Evolutionary conservation across 1,140 invertebrate genomes (phyloP), one percentile per base, ranked within the genome.

Genomic region (Eueides isabella): DNA sequence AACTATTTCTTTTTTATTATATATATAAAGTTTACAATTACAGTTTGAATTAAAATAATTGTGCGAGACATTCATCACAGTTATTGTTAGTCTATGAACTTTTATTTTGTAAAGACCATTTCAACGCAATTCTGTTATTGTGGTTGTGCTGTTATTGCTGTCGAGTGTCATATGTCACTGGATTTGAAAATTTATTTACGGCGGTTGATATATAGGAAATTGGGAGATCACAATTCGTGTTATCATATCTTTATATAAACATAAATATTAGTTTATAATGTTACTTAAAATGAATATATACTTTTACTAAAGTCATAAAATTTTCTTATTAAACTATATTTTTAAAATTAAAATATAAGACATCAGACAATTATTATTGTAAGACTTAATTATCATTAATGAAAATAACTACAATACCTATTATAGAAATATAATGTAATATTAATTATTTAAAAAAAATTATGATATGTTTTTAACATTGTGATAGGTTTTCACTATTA

Each of bases 41-140:
- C 23, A 67, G 28, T 41, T 67, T 44, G 16, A 7, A 44, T 29
- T 67, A 67, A 67, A 67, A 11, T 12, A 23, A 44, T 19, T 29
- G 7, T 7, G n/a, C n/a, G n/a, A 7, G n/a, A n/a, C 7, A 30
- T 30, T 0, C 26, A 26, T 62, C 12, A 29, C 26, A 5, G 19
- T 63, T 28, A 30, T 29, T 14, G 16, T 63, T 63, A 16, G n/a
- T 44, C 41, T 44, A 44, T 44, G 41, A 19, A 44, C 41, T 44
- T 44, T 44, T 64, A 62, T 63, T 61, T 70, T 72, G 55, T 71
- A 19, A 44, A 7, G 41, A 44, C n/a, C 5, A 44, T 44, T 44
- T 67, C 61, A 64, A 29, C 16, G 26, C 35, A 38, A n/a, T n/a
- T n/a, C n/a, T n/a, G n/a, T n/a, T n/a, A n/a, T n/a, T n/a, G n/a